Evolutionary conservation across 2,888 invertebrate species (phyloP), one percentile per base, ranked within the genome.

Genomic region (Tigriopus californicus): DNA sequence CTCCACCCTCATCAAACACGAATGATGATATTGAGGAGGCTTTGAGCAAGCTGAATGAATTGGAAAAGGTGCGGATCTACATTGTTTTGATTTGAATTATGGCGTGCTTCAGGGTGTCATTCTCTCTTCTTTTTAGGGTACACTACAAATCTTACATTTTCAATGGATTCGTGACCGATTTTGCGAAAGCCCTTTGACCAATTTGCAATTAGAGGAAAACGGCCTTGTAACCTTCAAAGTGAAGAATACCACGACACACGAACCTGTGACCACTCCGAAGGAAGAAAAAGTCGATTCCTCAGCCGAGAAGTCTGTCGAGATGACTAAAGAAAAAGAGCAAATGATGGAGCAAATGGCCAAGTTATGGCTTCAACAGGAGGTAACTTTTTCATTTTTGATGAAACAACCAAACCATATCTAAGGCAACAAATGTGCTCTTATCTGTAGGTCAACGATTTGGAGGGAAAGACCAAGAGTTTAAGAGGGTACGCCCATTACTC

Each of bases 291-390:
- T 24, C 8, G 20, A 41, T 54, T 40, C 40, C 6, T 15, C n/a
- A n/a, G 44, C 3, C 3, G 44, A 44, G 5, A 18, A 18, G 10
- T 18, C 44, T 11, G 15, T 44, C 4, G 33, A 33, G 33, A 33
- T 33, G 33, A 33, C 33, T 44, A 44, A 44, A 18, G 44, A 44
- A 10, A 44, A 75, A 60, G 77, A 79, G 54, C 80, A 80, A 61
- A 70, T 85, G 63, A 82, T 85, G 77, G 79, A 82, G 62, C 82
- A 87, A 58, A 85, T 92, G 80, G 91, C 91, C 2, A 84, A 84
- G 65, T 74, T 92, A 61, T 89, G 92, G 85, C 74, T 94, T 59
- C 81, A 82, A 65, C 85, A 88, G 6, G 90, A 88, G 70, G 33
- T 33, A 33, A n/a, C n/a, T n/a, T n/a, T n/a, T n/a, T n/a, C n/a